Base-by-base conservation (phyloP, 1,140 invertebrate species). In the Drosophila kohkoa region DNA sequence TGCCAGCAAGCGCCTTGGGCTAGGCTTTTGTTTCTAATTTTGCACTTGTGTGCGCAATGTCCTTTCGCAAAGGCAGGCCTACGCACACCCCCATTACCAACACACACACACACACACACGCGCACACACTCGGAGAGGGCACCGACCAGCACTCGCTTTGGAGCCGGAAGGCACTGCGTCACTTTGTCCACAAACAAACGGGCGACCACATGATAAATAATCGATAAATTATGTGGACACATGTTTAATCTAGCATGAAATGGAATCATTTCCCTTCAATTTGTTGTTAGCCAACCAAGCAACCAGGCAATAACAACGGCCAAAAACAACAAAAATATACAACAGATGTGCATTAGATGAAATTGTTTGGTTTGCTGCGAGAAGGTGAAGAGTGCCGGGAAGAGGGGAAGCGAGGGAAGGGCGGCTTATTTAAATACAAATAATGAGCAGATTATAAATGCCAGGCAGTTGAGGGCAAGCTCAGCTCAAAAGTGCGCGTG, bases 201-300 rank as follows among this genome's bases (percentile, higher is more conserved):
- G 77, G 69, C 78, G 66, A 89, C 85, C 85, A 89, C 85, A 89
- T 89, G 85, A 89, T 89, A 89, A 89, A 89, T 89, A 91, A 91
- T 91, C 90, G 90, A 91, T 91, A 91, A 91, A 91, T 90, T 87
- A 91, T 91, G 82, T 91, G 90, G 85, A 91, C 90, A 91, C 85
- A 89, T 91, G 90, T 91, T 91, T 83, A 91, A 91, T 91, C 89
- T 91, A 91, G 80, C 90, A 90, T 91, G 82, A 91, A 91, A 91
- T 91, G 78, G 90, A 91, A 91, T 91, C 85, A 91, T 91, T 91
- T 91, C 89, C 90, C 85, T 87, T 87, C 90, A 91, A 91, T 91
- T 91, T 91, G 86, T 91, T 91, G 82, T 81, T 85, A 75, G 81
- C 75, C 77, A 74, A 71, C 71, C 76, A 66, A 77, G 60, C 73